Base-by-base conservation (phyloP, 2,797 vertebrate species). In the Carapus acus region DNA sequence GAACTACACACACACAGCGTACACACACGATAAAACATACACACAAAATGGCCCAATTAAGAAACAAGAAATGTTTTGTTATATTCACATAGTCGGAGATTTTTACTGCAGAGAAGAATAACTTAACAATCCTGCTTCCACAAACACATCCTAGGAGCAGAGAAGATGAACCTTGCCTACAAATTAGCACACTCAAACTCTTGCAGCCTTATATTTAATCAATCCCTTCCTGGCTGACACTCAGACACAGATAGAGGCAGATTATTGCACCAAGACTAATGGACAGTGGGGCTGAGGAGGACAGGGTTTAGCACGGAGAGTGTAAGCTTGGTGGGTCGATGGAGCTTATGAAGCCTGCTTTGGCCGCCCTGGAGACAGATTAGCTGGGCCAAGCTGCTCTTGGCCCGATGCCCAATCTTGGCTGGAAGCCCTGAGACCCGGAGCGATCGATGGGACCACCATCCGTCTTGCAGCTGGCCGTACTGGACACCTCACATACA, bases 231-330 rank as follows among this genome's bases (percentile, higher is more conserved):
- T 43, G 75, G 74, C 71, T 76, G 79, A 77, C 76, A 72, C 57
- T 43, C 69, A 78, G 74, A 78, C 74, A 70, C 74, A 79, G 79
- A 85, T 77, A 78, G 74, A 70, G 67, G 74, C 73, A 83, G 79
- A 86, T 85, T 85, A 85, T 81, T 83, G 77, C 77, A 67, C 57
- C 74, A 77, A 81, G 78, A 85, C 79, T 81, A 82, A 86, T 86
- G 82, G 80, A 80, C 78, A 74, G 82, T 60, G 64, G 63, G 65
- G 71, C 73, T 24, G 51, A 71, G 67, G 73, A 78, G 77, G 82
- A 85, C 79, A 83, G 81, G 82, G 74, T 78, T 70, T 72, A 74
- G 78, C 72, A 69, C 79, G 71, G 73, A 79, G 73, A 56, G 70
- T 77, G 82, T 52, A 75, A 67, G 74, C 74, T 75, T 49, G 17